Evolutionary conservation across 1,140 invertebrate species (phyloP), one percentile per base, ranked within the genome.

Genomic region (Aphidius ervi): DNA sequence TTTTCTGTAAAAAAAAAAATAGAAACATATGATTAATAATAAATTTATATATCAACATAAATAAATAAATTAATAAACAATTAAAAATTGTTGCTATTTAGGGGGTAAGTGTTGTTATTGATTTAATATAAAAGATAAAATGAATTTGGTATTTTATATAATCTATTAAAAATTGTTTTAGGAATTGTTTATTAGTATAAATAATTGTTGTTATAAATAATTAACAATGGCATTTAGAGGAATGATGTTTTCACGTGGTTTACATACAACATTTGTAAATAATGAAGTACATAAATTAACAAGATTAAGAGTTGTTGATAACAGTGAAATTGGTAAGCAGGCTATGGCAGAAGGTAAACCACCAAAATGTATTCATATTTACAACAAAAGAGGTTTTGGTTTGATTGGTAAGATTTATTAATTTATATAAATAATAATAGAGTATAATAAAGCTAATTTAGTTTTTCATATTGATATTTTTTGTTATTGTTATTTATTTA

Each of bases 311-410:
- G 93, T 97, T 20, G 95, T 99, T 3, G 97, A 99, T 76, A 99
- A 99, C 74, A 97, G 94, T 62, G 87, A 90, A 66, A 87, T 99
- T 63, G 97, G 97, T 37, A 96, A 93, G 76, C 82, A 90, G 74
- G 95, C 96, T 2, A 96, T 96, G 90, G 82, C 88, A 20, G 91
- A 95, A 71, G 96, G 95, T 45, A 93, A 92, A 81, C 93, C 94
- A 46, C 93, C 95, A 0, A 89, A 86, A 78, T 85, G 88, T 72
- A 95, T 95, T 68, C 91, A 93, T 74, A 83, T 97, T 66, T 97
- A 96, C 68, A 95, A 94, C 70, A 93, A 93, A 81, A 81, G 61
- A 3, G 79, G 81, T 4, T 72, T 86, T 61, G 89, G 86, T 46
- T 82, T 72, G 31, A 84, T 90, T 61, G 89, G 88, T 84, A 77